Base-by-base conservation (phyloP, 2,888 invertebrate genomes). In the Ectropis crepuscularia region DNA sequence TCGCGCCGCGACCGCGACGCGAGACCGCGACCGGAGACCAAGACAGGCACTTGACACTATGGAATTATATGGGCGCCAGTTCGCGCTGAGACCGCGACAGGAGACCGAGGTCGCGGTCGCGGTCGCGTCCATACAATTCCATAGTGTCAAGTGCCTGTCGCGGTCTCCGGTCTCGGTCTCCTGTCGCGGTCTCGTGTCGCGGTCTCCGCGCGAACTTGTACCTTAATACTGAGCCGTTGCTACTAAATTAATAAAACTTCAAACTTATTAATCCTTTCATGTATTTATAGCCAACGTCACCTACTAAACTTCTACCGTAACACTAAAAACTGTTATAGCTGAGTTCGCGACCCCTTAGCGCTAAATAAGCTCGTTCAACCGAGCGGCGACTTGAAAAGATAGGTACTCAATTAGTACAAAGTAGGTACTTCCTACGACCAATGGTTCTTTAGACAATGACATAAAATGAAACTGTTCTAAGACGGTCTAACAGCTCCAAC, bases 241-340 rank as follows among this genome's bases (percentile, higher is more conserved):
- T 7, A 41, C 5, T 5, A 41, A 41, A 41, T 10, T 41, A 41
- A 41, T 8, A 8, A 9, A 41, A 41, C 7, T 7, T 8, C 41
- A 6, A n/a, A 12, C 50, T 51, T 51, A 51, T 51, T 41, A 41
- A 49, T 36, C 53, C 9, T n/a, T 54, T 43, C 38, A 42, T 48
- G 48, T 61, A 54, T 54, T 54, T 50, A 37, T 12, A 50, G 36
- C 11, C 36, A 36, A 12, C 50, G 42, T 16, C 57, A 63, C 57
- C 57, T 45, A 53, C 62, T 63, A 43, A 57, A 57, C 38, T 39
- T 38, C 8, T 53, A 37, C 49, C 57, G 53, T 59, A 58, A 59
- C 63, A 63, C 54, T 63, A 59, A 63, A 63, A 63, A 54, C 63
- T 46, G 59, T 51, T 59, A 54, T 50, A 59, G 46, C 59, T 16